phyloP scores from a whole-genome alignment of 2,888 invertebrate genomes.

The Lasioglossum zephyrum region DNA sequence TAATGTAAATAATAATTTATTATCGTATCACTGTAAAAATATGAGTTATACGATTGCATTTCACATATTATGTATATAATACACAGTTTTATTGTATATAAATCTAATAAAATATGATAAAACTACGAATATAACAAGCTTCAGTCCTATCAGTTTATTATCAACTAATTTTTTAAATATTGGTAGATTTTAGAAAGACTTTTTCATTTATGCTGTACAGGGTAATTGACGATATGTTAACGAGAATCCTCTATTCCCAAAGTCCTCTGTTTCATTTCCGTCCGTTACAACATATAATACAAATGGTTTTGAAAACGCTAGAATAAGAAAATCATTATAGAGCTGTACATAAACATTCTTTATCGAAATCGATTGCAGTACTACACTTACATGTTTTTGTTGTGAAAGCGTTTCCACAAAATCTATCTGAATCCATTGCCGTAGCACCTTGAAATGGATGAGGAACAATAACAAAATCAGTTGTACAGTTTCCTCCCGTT shows the following conservation, averaged over 20 bases:
- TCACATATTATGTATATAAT: slow-evolving; percentile 15
- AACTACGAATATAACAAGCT: not conserved
- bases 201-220: slow-evolving; percentile 84
- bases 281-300: slow-evolving; percentile 90
- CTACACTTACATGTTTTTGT: slow-evolving; percentile 87
- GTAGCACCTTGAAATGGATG: slow-evolving; percentile 85
- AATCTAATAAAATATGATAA: not conserved
- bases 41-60: slow-evolving; percentile 11
- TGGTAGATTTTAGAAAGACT: slow-evolving; percentile 12
- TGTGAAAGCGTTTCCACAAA: slow-evolving; percentile 90
- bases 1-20: slow-evolving; percentile 20
- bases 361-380: not conserved
- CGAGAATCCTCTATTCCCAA: slow-evolving; percentile 91
- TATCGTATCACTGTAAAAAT: slow-evolving; percentile 5
- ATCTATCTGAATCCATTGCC: slow-evolving; percentile 87
- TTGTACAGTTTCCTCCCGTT: slow-evolving; percentile 87
- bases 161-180: not conserved
- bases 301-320: slow-evolving; percentile 89
- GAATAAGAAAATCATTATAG: slow-evolving; percentile 67
- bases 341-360: not conserved
- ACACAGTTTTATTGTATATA: slow-evolving; percentile 17
- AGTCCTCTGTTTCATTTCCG: slow-evolving; percentile 87
- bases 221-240: slow-evolving; percentile 89
- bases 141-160: not conserved
- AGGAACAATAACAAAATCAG: slow-evolving; percentile 91